Evolutionary conservation across 1,140 invertebrate genomes (phyloP).

Genomic region (Lethocerus indicus): DNA sequence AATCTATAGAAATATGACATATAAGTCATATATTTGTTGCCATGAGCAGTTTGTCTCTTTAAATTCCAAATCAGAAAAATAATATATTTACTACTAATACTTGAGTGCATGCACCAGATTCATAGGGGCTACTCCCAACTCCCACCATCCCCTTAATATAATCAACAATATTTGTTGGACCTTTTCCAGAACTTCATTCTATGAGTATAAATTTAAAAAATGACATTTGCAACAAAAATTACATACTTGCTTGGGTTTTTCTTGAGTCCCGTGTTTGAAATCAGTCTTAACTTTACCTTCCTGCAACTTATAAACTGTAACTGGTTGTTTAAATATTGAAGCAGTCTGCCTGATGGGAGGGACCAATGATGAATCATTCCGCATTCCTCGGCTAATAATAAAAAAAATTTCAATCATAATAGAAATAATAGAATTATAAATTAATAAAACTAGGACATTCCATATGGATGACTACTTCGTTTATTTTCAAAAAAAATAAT

Average conservation of each 20-base stretch:
- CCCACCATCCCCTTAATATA: too few species aligned
- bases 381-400: constrained; percentile 45
- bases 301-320: constrained; percentile 83
- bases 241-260: constrained; percentile 80
- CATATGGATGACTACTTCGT: neutral
- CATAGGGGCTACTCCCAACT: too few species aligned
- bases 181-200: too few species aligned
- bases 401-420: constrained; percentile 4
- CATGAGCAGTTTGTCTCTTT: too few species aligned
- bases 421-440: neutral
- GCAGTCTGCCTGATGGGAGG: constrained; percentile 94
- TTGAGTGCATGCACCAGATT: too few species aligned
- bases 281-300: constrained; percentile 78
- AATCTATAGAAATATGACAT: too few species aligned
- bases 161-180: too few species aligned
- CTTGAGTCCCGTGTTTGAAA: constrained; percentile 72
- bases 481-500: neutral
- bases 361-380: constrained; percentile 78
- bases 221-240: neutral
- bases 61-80: too few species aligned
- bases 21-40: too few species aligned
- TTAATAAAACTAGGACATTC: neutral
- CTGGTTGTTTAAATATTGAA: constrained; percentile 97
- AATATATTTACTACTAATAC: too few species aligned
- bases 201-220: too few species aligned